Conservation (phyloP, 1,140 invertebrate species). For the Trichonephila inaurata region DNA sequence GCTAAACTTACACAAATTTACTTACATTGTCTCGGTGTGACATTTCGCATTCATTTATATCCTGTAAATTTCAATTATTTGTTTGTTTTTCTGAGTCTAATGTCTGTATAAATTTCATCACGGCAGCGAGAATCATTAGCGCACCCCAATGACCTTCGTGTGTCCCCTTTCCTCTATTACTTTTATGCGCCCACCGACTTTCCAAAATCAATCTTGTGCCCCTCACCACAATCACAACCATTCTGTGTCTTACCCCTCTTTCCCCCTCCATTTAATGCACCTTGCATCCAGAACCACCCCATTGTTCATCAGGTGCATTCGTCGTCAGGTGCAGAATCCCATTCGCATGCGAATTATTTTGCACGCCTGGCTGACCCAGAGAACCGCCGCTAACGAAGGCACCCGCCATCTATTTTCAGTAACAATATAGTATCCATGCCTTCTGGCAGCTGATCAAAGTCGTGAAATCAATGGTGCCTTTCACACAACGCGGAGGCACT, state of each 20-base stretch:
- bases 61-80: too few relatives aligned
- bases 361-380: conserved; percentile 22
- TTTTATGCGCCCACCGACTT: neutral
- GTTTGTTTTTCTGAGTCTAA: too few relatives aligned
- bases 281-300: neutral
- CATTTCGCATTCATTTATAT: too few relatives aligned
- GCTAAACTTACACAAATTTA: too few relatives aligned
- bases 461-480: conserved; percentile 24
- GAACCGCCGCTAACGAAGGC: conserved; percentile 40
- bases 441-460: conserved; percentile 33
- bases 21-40: too few relatives aligned
- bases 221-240: neutral
- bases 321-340: neutral
- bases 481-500: conserved; percentile 10
- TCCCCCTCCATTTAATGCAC: conserved; percentile 1
- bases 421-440: conserved; percentile 6
- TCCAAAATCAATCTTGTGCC: neutral
- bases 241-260: neutral
- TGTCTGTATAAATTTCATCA: too few relatives aligned
- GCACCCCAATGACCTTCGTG: too few relatives aligned
- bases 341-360: conserved; percentile 16
- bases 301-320: conserved; percentile 25
- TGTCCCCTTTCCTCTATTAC: too few relatives aligned
- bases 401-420: neutral
- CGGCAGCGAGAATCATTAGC: too few relatives aligned